Evolutionary conservation across 2,888 invertebrate species (phyloP).

Genomic region (Synergus itoensis): DNA sequence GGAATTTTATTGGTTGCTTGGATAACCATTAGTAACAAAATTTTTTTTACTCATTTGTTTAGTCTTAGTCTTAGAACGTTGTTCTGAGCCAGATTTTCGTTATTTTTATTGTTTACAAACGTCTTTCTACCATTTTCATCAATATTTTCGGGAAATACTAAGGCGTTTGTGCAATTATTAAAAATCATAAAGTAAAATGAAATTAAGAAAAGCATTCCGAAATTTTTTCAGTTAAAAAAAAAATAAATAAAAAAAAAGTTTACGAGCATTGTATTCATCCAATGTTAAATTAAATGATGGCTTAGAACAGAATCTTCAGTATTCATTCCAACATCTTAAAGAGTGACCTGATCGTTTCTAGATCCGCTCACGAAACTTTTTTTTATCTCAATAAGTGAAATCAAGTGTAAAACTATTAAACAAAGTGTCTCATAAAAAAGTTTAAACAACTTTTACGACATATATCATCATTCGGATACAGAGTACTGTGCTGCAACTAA

Average conservation of each 20-base stretch:
- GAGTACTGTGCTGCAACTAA: slow-evolving; percentile 1
- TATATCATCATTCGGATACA: slow-evolving; percentile 6
- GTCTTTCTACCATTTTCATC: neutral
- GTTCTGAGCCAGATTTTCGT: slow-evolving; percentile 7
- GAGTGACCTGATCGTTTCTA: neutral
- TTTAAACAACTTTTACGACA: slow-evolving; percentile 19
- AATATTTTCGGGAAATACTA: neutral
- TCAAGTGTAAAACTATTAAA: neutral
- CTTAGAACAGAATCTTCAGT: slow-evolving; percentile 38
- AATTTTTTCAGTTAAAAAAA: neutral
- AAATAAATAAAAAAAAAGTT: too few species aligned
- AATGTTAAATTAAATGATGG: slow-evolving; percentile 14
- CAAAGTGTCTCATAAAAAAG: slow-evolving; percentile 8
- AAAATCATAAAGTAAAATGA: neutral
- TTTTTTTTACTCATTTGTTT: slow-evolving; percentile 22
- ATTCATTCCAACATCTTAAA: slow-evolving; percentile 31
- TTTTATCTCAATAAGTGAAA: slow-evolving; percentile 19
- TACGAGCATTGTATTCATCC: neutral
- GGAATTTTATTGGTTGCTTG: neutral
- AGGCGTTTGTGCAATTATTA: neutral
- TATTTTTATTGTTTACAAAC: neutral
- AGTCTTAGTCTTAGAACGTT: slow-evolving; percentile 9
- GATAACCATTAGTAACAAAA: neutral
- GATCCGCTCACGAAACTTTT: neutral
- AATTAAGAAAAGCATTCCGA: neutral